Conservation (phyloP, 2,888 invertebrate genomes). For the Falcaria lacertinaria region DNA sequence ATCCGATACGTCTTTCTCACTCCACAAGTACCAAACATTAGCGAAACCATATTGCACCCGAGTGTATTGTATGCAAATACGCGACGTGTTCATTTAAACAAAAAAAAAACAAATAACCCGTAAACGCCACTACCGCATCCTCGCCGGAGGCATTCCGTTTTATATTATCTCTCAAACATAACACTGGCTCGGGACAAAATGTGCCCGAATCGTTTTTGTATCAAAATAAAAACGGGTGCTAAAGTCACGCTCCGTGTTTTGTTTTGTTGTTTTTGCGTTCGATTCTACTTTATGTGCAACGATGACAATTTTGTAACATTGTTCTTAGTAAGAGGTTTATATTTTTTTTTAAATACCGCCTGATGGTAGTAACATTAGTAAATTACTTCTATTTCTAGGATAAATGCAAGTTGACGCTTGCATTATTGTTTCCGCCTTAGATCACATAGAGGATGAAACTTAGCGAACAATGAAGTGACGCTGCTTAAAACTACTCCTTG, state of each 20-base stretch:
- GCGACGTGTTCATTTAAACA: constrained; percentile 65
- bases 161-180: constrained; percentile 58
- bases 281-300: constrained; percentile 6
- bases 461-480: no score
- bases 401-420: no score
- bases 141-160: constrained; percentile 45
- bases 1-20: constrained; percentile 27
- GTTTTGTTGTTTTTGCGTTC: constrained; percentile 17
- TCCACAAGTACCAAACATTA: constrained; percentile 38
- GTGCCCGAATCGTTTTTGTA: constrained; percentile 29
- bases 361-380: no score
- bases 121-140: constrained; percentile 35
- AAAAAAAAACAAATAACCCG: constrained; percentile 41
- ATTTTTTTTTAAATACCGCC: no score
- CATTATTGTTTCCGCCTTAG: no score
- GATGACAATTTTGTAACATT: neutral
- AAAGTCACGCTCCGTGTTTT: constrained; percentile 31
- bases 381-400: no score
- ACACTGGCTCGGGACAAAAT: constrained; percentile 45
- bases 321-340: neutral
- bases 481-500: no score
- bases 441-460: no score
- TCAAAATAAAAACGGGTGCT: constrained; percentile 30
- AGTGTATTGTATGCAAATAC: constrained; percentile 73
- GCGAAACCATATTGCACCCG: constrained; percentile 68